Evolutionary conservation across 1,140 invertebrate species (phyloP), one percentile per base, ranked within the genome.

Genomic region (Pristionchus pacificus): DNA sequence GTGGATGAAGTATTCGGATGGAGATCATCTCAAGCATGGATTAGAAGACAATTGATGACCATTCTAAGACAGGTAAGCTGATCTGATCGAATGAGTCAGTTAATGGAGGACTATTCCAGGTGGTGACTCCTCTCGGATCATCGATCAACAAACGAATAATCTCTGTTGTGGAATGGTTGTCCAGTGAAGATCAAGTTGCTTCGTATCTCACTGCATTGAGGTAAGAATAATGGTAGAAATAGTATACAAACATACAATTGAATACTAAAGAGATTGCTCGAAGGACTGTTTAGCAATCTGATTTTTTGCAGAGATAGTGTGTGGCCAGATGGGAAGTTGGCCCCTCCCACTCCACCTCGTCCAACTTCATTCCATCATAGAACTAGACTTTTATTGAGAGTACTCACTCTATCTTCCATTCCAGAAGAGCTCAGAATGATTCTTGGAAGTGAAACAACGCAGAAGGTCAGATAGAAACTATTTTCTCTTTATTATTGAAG

Each of bases 1-100:
- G 90, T 94, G 88, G 92, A 94, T 83, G 93, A 95, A 88, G 90
- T 95, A 2, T 95, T 95, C 86, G 92, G 94, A 84, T 85, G 94
- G 59, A 90, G 91, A 85, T 89, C 89, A 58, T 88, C 91, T 77
- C 92, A 93, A 85, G 91, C 92, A 77, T 95, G 93, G 92, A 86
- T 95, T 27, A 84, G 92, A 61, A 85, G 92, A 66, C 87, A 91
- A 66, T 90, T 95, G 77, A 89, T 93, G 1, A 89, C 90, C 0
- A 85, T 93, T 57, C 80, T 93, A 25, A 85, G 91, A 15, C 91
- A 93, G 77, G 89, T 93, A 71, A 84, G 90, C 31, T 88, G 38
- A 49, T 6, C 6, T 6, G 38, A 19, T 6, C 6, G 19, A 49
- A 49, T 6, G 38, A 19, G 38, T 10, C 6, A 19, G 38, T 10